phyloP scores from a whole-genome alignment of 2,797 vertebrate species.

The Sphenopsis melanotis region DNA sequence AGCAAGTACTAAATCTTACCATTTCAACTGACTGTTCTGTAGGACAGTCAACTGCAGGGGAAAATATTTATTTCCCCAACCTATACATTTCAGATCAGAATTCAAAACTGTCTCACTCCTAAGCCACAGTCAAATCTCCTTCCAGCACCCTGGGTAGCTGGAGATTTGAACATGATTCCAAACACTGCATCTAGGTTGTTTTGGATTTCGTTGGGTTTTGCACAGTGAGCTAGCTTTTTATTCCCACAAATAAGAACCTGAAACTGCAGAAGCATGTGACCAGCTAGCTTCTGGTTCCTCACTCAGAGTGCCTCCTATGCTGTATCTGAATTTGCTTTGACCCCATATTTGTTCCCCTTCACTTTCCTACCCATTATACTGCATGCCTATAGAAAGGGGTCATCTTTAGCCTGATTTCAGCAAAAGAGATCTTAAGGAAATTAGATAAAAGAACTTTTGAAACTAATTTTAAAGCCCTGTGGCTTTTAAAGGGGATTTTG shows the following conservation, averaged over 20 bases:
- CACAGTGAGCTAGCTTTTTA: background rate
- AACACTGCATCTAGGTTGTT: background rate
- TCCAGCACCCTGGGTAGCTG: background rate
- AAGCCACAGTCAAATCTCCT: background rate
- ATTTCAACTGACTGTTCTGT: background rate
- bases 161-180: background rate
- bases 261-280: background rate
- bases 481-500: background rate
- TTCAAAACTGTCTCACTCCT: background rate
- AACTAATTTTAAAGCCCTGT: background rate
- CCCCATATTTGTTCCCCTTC: background rate
- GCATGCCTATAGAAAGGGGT: background rate
- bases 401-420: background rate
- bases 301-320: background rate
- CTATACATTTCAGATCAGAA: background rate
- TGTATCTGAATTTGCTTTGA: background rate
- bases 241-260: background rate
- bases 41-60: background rate
- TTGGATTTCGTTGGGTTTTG: background rate
- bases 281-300: background rate
- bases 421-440: constrained; percentile 6
- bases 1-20: background rate
- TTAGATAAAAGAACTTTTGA: background rate
- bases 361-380: background rate
- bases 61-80: background rate